Conservation (phyloP, 2,797 vertebrate species). For the Capromys pilorides region DNA sequence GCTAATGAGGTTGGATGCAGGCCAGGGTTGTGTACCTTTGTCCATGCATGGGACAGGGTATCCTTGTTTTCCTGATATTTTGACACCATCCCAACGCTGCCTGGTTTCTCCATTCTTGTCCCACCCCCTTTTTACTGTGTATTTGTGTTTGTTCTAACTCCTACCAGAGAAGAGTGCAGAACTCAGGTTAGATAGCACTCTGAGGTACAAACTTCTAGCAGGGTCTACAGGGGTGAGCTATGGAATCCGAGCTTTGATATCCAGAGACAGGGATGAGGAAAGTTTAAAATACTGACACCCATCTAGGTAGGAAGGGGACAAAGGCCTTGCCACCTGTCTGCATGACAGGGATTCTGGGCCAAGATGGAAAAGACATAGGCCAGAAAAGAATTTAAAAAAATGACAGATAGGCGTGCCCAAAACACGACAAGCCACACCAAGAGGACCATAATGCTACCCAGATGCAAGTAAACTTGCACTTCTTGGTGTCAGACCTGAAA, state of each 20-base stretch:
- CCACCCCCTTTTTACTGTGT: not conserved
- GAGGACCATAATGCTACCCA: too few species aligned
- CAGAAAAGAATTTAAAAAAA: not conserved
- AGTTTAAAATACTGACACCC: not conserved
- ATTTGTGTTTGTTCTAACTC: not conserved
- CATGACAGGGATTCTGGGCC: not conserved
- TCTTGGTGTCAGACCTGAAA: not conserved
- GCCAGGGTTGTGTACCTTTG: not conserved
- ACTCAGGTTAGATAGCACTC: not conserved
- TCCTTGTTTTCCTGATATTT: not conserved
- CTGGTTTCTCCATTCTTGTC: not conserved
- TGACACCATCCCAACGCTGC: not conserved
- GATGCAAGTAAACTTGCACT: fast-evolving
- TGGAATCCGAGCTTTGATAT: not conserved
- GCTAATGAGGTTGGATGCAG: not conserved
- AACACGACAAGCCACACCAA: not conserved
- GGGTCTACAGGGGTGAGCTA: fast-evolving
- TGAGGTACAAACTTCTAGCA: not conserved
- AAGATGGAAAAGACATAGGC: not conserved
- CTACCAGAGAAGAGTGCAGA: not conserved
- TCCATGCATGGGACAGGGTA: not conserved
- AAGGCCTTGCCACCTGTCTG: not conserved
- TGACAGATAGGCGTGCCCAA: too few species aligned
- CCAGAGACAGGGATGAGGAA: not conserved
- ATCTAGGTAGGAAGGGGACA: not conserved